Evolutionary conservation across 2,113 vertebrate genomes (phyloP).

Genomic region (Chloropsis hardwickii): DNA sequence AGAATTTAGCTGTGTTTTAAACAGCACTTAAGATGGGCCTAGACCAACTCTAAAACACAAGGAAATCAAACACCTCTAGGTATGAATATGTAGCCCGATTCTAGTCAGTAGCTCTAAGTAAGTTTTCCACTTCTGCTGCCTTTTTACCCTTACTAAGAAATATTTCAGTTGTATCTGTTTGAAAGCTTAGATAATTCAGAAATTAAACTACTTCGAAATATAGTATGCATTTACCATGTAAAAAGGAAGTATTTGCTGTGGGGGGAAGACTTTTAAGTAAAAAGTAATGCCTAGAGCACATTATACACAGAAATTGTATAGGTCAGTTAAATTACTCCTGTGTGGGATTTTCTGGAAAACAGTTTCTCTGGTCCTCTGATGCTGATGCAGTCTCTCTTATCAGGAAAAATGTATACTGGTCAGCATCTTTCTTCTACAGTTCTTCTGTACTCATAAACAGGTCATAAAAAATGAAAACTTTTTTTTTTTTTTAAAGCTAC

Average conservation of each 20-base stretch:
- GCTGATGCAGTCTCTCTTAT: neutral
- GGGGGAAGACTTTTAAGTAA: neutral
- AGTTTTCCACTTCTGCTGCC: neutral
- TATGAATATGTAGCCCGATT: neutral
- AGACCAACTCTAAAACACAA: neutral
- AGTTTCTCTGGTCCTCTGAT: neutral
- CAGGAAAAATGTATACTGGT: neutral
- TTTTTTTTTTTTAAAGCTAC: neutral
- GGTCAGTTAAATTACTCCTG: neutral
- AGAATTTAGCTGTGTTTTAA: neutral
- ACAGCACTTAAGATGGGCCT: neutral
- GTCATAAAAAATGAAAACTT: neutral
- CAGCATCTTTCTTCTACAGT: neutral
- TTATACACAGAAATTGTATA: neutral
- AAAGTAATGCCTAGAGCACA: neutral
- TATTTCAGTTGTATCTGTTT: neutral
- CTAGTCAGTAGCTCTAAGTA: neutral
- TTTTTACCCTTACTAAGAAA: neutral
- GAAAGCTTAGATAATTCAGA: neutral
- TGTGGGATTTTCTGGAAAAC: neutral
- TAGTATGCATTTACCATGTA: neutral
- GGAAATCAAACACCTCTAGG: neutral
- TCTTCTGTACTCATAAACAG: slow-evolving; percentile 11
- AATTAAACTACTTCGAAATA: neutral
- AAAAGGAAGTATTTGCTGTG: neutral